Percentiles rank a stretch among this genome's conserved stretches.
phyloP scores from a whole-genome alignment of 2,797 vertebrate genomes.

The Neopelma chrysocephalum region DNA sequence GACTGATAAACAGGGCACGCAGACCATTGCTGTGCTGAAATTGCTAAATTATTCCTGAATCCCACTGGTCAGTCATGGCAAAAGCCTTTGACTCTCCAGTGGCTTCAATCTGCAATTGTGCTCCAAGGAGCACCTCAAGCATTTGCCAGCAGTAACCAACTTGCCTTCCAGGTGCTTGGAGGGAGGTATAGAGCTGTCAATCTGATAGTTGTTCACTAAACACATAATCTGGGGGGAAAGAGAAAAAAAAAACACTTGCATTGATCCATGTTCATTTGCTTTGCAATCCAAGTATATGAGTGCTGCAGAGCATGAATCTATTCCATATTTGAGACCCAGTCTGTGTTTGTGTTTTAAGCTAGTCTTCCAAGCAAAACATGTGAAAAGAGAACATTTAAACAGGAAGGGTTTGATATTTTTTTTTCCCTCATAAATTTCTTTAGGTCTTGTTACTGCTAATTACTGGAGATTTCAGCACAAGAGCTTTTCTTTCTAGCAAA shows the following conservation, averaged over 20 bases:
- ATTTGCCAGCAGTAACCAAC: neutral
- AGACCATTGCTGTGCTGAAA: neutral
- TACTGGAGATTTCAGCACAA: slow-evolving; percentile 16
- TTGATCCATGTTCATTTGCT: neutral
- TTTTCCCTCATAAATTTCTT: slow-evolving; percentile 13
- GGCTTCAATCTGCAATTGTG: neutral
- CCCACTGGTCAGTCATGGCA: neutral
- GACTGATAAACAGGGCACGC: rapidly evolving
- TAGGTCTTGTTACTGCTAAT: slow-evolving; percentile 40
- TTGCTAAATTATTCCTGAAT: neutral
- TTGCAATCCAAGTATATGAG: neutral
- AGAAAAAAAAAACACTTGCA: neutral
- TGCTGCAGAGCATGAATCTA: neutral
- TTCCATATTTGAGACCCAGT: neutral
- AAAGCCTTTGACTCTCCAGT: neutral
- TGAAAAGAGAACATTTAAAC: slow-evolving; percentile 57
- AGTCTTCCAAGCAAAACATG: slow-evolving; percentile 52
- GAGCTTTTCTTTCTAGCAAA: slow-evolving; percentile 52
- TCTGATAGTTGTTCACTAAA: neutral
- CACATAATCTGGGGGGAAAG: rapidly evolving
- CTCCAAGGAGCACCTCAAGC: neutral
- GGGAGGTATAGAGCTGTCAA: neutral
- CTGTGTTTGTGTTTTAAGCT: slow-evolving; percentile 50
- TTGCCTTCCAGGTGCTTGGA: neutral
- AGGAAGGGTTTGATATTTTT: neutral